A percentile compares a stretch with the other conserved stretches of the same genome.
phyloP scores from a whole-genome alignment of 1,140 invertebrate species.

The Drosophila murphyi region DNA sequence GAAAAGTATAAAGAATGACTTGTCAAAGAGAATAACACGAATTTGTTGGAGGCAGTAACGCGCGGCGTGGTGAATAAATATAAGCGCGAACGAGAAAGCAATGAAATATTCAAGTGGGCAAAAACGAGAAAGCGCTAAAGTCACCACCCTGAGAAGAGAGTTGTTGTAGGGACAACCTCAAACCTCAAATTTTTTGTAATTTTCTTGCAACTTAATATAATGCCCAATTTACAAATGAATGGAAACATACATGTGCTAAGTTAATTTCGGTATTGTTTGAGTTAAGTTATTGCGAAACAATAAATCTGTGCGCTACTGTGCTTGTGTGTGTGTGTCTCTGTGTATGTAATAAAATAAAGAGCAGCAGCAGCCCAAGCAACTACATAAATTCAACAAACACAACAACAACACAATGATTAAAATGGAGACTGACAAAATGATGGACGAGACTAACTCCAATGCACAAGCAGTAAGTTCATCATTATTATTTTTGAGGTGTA shows the following conservation, averaged over 20 bases:
- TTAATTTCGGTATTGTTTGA: conserved; percentile 23
- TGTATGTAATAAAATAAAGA: conserved; percentile 16
- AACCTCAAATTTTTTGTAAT: conserved; percentile 36
- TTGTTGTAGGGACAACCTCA: conserved; percentile 50
- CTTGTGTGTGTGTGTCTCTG: conserved; percentile 37
- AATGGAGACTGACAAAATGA: conserved; percentile 86
- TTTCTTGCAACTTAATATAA: conserved; percentile 43
- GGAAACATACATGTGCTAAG: conserved; percentile 26
- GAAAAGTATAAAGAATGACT: conserved; percentile 53
- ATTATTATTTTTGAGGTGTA: conserved; percentile 24
- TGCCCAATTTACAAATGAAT: conserved; percentile 29
- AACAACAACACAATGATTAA: conserved; percentile 84
- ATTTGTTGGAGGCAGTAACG: conserved; percentile 46
- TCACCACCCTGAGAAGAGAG: conserved; percentile 52
- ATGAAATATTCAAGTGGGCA: conserved; percentile 48
- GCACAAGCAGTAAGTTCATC: conserved; percentile 79
- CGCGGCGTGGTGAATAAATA: conserved; percentile 53
- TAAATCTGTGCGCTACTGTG: not conserved
- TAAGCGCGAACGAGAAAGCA: conserved; percentile 52
- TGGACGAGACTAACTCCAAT: conserved; percentile 85
- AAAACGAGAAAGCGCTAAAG: conserved; percentile 57
- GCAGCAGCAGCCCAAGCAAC: conserved; percentile 42
- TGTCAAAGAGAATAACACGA: conserved; percentile 54
- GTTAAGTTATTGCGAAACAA: conserved; percentile 47
- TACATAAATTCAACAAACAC: conserved; percentile 63